phyloP scores from a whole-genome alignment of 2,113 vertebrate species.

The Gymnocephalus cernua region DNA sequence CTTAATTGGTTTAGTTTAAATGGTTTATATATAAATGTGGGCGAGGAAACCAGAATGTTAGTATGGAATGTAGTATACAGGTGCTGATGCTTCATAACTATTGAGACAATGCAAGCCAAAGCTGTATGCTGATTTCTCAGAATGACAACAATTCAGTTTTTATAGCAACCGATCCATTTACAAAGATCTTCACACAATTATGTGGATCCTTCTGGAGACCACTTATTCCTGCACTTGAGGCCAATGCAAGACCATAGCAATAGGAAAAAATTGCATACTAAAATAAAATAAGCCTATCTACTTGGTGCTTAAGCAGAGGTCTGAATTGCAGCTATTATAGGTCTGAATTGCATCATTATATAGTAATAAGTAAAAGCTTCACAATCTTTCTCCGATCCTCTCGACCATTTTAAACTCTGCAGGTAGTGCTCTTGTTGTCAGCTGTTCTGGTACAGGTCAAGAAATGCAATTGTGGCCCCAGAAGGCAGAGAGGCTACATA shows the following conservation, averaged over 20 bases:
- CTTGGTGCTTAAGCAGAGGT: slow-evolving; percentile 32
- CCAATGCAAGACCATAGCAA: slow-evolving; percentile 13
- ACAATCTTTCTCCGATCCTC: slow-evolving; percentile 27
- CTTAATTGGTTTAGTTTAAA: not conserved
- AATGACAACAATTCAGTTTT: not conserved
- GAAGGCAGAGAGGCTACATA: slow-evolving; percentile 61
- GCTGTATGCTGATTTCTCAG: not conserved
- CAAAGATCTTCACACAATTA: not conserved
- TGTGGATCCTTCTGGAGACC: not conserved
- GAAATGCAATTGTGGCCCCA: slow-evolving; percentile 71
- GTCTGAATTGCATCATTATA: slow-evolving; percentile 55
- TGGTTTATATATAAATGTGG: not conserved
- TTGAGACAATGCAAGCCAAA: not conserved
- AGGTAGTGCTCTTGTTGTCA: slow-evolving; percentile 49
- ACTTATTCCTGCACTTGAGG: slow-evolving; percentile 12
- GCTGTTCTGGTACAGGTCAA: slow-evolving; percentile 66
- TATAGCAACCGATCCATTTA: slow-evolving; percentile 9
- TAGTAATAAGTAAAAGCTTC: slow-evolving; percentile 48
- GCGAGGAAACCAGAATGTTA: not conserved
- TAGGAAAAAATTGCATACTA: slow-evolving; percentile 17
- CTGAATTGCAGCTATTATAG: slow-evolving; percentile 49
- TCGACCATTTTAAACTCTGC: slow-evolving; percentile 48
- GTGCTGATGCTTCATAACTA: not conserved
- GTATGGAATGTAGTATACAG: too few species aligned
- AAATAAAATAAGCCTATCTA: slow-evolving; percentile 51